Base-by-base conservation (phyloP, 2,888 invertebrate species). In the Agrochola circellaris region DNA sequence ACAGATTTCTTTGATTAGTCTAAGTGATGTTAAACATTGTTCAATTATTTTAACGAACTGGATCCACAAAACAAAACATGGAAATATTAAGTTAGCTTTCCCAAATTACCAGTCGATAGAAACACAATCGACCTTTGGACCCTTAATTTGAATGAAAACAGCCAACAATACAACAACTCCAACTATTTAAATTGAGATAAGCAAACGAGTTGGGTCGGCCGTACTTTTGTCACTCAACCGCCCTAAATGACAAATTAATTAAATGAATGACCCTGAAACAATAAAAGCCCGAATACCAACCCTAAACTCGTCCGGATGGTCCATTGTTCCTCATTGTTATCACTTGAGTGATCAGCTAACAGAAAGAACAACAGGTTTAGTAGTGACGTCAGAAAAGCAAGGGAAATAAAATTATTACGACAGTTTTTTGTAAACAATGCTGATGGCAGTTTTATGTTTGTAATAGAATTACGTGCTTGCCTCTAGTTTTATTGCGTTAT, bases 201-300 rank as follows among this genome's bases (percentile, higher is more conserved):
- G 77, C 78, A 79, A 88, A 84, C 83, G 77, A 87, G 80, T 74
- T 73, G 75, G 81, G 82, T 76, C 60, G 69, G 65, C 65, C 74
- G 65, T 77, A 79, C 82, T 89, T 85, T 84, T 84, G 88, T 89
- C 85, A 84, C 81, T 84, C 81, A 79, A 73, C 68, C 69, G 30
- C 82, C 83, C 81, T 77, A 87, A 88, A 89, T 88, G 89, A 86
- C 87, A 88, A 89, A 88, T 88, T 88, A 88, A 88, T 88, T 89
- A 88, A 89, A 88, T 82, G 85, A 89, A 89, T 85, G 87, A 88
- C 83, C 83, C 82, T 75, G 77, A 82, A 79, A 88, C 88, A 89
- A 87, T 88, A 87, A 88, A 89, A 83, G 82, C 82, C 77, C 56
- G 74, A 86, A 87, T 85, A 79, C 80, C 82, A 89, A 85, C 89